Percentiles rank a stretch among this genome's conserved stretches.
Evolutionary conservation across 2,113 vertebrate genomes (phyloP).

Genomic region (Myrmecobius fasciatus): DNA sequence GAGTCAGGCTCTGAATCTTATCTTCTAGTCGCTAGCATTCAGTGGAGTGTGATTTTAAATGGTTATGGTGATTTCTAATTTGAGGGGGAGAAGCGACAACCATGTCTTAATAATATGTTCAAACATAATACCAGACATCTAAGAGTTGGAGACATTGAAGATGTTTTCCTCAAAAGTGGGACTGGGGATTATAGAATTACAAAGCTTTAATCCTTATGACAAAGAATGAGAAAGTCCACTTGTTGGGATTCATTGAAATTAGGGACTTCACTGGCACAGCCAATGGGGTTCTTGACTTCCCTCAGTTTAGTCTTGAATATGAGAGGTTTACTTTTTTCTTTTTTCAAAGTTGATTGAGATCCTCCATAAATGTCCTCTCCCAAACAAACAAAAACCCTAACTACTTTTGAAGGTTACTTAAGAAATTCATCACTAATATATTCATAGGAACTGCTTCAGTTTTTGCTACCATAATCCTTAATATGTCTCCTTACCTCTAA

Average conservation of each 20-base stretch:
- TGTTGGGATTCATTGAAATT: conserved; percentile 9
- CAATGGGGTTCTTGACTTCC: not conserved
- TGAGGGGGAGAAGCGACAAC: conserved; percentile 32
- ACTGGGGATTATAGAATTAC: conserved; percentile 20
- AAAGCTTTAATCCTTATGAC: conserved; percentile 7
- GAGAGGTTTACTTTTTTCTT: conserved; percentile 22
- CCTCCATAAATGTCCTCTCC: conserved; percentile 7
- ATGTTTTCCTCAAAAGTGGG: conserved; percentile 32
- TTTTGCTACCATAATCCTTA: conserved; percentile 5
- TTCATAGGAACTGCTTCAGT: not conserved
- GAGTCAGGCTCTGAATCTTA: not conserved
- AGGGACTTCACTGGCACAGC: not conserved
- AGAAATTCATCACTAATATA: conserved; percentile 47
- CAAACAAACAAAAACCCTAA: conserved; percentile 7
- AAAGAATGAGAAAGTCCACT: conserved; percentile 16
- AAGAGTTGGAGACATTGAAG: not conserved
- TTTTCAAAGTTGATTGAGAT: not conserved
- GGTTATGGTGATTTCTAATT: not conserved
- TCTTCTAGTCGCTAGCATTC: conserved; percentile 5
- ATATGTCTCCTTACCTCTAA: not conserved
- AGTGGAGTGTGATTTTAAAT: conserved; percentile 29
- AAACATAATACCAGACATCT: conserved; percentile 28
- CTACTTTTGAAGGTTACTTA: conserved; percentile 25
- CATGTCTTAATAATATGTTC: conserved; percentile 47
- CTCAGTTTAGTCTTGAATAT: not conserved